Percentiles rank a stretch among this genome's conserved stretches.
These are phyloP conservation scores for Iselma pallidipennis DNA, from an alignment of 2,888 invertebrate species.

Conservation along the genomic window DNA sequence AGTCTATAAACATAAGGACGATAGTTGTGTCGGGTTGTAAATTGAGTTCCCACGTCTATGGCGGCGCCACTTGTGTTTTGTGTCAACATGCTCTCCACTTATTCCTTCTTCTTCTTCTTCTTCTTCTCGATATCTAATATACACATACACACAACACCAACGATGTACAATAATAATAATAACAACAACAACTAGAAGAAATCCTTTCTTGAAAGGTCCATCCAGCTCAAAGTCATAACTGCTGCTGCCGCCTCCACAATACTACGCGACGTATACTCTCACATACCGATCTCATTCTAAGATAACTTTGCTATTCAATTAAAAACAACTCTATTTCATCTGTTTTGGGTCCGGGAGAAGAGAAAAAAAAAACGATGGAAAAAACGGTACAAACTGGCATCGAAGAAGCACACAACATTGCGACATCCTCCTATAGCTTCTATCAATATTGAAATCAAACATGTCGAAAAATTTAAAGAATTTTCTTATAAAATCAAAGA, in stretches of 20 bases:
- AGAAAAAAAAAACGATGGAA: neutral
- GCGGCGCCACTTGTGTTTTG: constrained; percentile 29
- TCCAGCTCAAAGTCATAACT: constrained; percentile 14
- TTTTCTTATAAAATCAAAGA: neutral
- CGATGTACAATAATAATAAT: no score
- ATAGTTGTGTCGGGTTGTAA: constrained; percentile 26
- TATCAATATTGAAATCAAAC: no score
- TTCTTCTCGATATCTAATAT: neutral
- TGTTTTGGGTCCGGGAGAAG: neutral
- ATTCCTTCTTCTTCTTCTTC: neutral
- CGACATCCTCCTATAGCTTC: no score
- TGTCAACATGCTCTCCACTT: constrained; percentile 26
- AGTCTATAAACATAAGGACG: constrained; percentile 25
- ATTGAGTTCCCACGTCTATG: constrained; percentile 29
- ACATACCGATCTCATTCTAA: constrained; percentile 24
- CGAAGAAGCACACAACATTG: neutral
- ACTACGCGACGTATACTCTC: constrained; percentile 12
- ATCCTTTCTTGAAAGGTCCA: neutral
- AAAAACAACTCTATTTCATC: constrained; percentile 23
- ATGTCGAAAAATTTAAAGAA: neutral
- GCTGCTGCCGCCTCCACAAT: constrained; percentile 9
- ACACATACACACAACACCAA: no score
- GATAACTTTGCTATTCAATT: constrained; percentile 27
- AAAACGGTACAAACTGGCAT: neutral
- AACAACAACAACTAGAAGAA: neutral